phyloP scores from a whole-genome alignment of 2,888 invertebrate species.

The Phyllotreta cruciferae region DNA sequence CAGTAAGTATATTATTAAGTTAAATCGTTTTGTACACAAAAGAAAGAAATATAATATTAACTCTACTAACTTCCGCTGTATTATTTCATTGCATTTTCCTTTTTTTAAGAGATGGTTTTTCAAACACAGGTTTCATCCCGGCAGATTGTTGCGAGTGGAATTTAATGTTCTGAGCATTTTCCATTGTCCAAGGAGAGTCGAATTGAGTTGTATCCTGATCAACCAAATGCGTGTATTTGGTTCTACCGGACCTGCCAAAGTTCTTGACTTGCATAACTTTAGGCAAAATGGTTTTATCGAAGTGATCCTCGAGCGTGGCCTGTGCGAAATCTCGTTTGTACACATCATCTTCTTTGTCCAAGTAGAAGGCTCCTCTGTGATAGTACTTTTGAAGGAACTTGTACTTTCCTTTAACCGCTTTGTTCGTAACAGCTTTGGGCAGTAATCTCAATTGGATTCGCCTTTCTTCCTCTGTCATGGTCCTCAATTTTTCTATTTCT shows the following conservation, averaged over 20 bases:
- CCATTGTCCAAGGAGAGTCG: constrained; percentile 96
- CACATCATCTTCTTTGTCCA: constrained; percentile 91
- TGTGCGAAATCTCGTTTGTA: constrained; percentile 58
- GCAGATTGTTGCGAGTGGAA: constrained; percentile 89
- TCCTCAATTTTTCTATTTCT: constrained; percentile 89
- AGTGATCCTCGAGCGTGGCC: constrained; percentile 94
- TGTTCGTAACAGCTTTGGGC: constrained; percentile 93
- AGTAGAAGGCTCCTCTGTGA: constrained; percentile 97
- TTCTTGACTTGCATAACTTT: constrained; percentile 99
- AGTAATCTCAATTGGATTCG: constrained; percentile 85
- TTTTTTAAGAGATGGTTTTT: constrained; percentile 79
- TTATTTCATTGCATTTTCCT: constrained; percentile 49
- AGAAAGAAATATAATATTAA: not conserved
- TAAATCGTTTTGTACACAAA: too few species aligned
- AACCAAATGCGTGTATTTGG: constrained; percentile 98
- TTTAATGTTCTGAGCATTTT: constrained; percentile 86
- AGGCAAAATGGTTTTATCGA: constrained; percentile 97
- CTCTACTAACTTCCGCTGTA: not conserved
- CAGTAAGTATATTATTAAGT: too few species aligned
- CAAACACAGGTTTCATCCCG: constrained; percentile 92
- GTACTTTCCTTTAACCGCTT: constrained; percentile 96
- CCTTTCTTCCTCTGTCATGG: constrained; percentile 96
- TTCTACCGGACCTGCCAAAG: constrained; percentile 97
- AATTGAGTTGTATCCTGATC: constrained; percentile 99
- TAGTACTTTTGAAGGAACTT: constrained; percentile 99